Evolutionary conservation across 2,113 vertebrate genomes (phyloP), one percentile per base, ranked within the genome.

Genomic region (Asarcornis scutulata): DNA sequence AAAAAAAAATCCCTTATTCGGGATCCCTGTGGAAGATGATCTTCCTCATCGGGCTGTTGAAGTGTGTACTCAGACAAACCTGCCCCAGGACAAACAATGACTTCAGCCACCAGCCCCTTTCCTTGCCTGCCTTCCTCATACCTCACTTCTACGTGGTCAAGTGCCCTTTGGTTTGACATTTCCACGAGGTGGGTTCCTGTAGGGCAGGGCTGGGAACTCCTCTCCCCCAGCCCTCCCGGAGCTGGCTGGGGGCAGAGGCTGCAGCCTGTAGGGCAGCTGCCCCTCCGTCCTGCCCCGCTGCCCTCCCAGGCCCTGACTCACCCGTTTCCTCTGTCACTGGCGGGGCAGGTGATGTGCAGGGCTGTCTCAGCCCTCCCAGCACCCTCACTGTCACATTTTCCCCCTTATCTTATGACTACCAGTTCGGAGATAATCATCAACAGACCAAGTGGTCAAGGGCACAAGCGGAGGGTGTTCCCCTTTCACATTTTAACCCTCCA

Each of bases 251-350:
- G 34, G 63, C n/a, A 50, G 29, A 69, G 44, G 23, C 44, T 59
- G 46, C 14, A 63, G 60, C 17, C 17, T 60, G 11, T 36, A 60
- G 73, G 63, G 74, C 78, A 64, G 26, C 17, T 58, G 36, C 29
- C 84, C 27, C 34, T 85, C 42, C 36, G 34, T 81, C 59, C 53
- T 84, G 53, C 32, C 44, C 53, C 27, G 83, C 74, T 74, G 15
- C 32, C 69, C 46, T 93, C 55, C 68, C 73, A 91, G 64, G 63
- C 59, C 83, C 85, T 88, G 71, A 95, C 27, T 97, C 95, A 95
- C 50, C 26, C 82, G n/a, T 78, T 94, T 91, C 55, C 87, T 53
- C 73, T 88, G 67, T 72, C 50, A 59, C 36, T 89, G 8, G 2
- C 55, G 58, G 38, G 78, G 40, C 87, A 95, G 86, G 73, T 88